phyloP scores from a whole-genome alignment of 2,797 vertebrate genomes.

The Eurystomus glaucurus region DNA sequence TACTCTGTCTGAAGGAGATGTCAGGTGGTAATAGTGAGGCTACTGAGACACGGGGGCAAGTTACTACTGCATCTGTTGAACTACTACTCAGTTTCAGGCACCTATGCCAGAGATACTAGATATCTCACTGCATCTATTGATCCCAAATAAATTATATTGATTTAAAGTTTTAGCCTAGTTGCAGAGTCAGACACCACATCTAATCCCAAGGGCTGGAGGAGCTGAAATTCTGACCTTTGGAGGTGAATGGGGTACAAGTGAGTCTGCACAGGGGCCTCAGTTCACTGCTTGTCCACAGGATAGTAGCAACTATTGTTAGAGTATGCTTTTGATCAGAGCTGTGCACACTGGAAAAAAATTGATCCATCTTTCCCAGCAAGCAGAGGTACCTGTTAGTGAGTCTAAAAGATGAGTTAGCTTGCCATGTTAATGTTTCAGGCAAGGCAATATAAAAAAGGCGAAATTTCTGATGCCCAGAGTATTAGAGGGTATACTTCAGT shows the following conservation, averaged over 20 bases:
- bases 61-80: neutral
- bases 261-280: neutral
- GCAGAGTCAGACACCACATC: neutral
- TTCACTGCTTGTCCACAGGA: neutral
- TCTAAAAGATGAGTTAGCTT: neutral
- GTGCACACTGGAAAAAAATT: neutral
- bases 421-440: neutral
- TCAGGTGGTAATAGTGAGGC: neutral
- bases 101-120: neutral
- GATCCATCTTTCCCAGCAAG: neutral
- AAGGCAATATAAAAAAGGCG: neutral
- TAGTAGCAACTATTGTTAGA: neutral
- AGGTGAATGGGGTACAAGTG: rapidly evolving
- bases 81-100: neutral
- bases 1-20: neutral
- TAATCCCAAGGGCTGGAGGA: neutral
- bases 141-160: neutral
- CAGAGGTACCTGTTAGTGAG: neutral
- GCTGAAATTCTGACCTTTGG: neutral
- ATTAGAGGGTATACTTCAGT: neutral
- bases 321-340: neutral
- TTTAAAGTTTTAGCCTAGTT: neutral
- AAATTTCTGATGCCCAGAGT: neutral
- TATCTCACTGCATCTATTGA: neutral
- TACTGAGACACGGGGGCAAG: neutral